Conservation (phyloP, 2,888 invertebrate genomes). For the Rotaria socialis region DNA sequence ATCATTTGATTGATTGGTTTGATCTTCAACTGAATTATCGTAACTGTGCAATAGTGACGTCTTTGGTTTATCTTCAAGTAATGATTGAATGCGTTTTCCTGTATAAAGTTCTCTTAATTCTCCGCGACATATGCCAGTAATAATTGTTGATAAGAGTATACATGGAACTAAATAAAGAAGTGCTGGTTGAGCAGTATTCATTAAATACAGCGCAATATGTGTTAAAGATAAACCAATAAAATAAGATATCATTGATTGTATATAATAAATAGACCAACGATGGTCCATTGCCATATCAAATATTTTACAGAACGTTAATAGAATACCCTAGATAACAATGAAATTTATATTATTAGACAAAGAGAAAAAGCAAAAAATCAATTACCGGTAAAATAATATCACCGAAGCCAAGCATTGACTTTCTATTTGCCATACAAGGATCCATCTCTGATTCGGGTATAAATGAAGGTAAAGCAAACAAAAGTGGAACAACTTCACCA, state of each 20-base stretch:
- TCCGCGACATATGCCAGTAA: not conserved
- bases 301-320: slow-evolving; percentile 47
- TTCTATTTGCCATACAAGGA: not conserved
- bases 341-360: slow-evolving; percentile 50
- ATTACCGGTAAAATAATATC: slow-evolving; percentile 64
- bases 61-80: not conserved
- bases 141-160: not conserved
- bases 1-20: not conserved
- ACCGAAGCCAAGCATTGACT: slow-evolving; percentile 63
- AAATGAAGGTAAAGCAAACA: slow-evolving; percentile 6
- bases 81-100: not conserved
- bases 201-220: slow-evolving; percentile 62
- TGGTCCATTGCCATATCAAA: not conserved
- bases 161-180: slow-evolving; percentile 61
- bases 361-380: slow-evolving; percentile 61
- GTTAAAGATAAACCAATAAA: slow-evolving; percentile 62
- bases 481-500: slow-evolving; percentile 28
- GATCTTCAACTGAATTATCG: not conserved
- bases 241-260: slow-evolving; percentile 61
- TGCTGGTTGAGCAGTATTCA: slow-evolving; percentile 64
- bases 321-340: not conserved
- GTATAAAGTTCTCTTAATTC: not conserved
- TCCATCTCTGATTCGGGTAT: not conserved
- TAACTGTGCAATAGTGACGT: not conserved
- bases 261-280: slow-evolving; percentile 47